Percentiles rank a stretch among this genome's conserved stretches.
These are phyloP conservation scores for Campylorhamphus procurvoides DNA, from an alignment of 2,113 vertebrate species.

Conservation along the genomic window DNA sequence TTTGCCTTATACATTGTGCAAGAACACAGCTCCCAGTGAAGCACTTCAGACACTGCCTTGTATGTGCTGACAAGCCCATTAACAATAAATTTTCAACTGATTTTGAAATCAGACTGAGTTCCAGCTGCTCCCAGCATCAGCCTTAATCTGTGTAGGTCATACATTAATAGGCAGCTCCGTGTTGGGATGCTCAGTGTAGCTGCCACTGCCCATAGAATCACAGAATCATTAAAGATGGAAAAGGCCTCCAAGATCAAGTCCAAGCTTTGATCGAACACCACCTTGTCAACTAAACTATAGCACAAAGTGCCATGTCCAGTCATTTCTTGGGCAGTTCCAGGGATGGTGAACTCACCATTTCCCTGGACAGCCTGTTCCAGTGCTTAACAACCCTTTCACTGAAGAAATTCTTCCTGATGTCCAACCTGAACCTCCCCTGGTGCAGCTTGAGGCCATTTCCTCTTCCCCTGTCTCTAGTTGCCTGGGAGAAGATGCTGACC, in stretches of 20 bases:
- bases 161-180: neutral
- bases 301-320: neutral
- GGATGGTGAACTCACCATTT: neutral
- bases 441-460: neutral
- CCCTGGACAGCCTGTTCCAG: neutral
- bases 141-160: neutral
- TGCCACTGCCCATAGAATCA: neutral
- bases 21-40: neutral
- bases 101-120: neutral
- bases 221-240: neutral
- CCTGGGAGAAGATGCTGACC: neutral
- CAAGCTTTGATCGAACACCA: neutral
- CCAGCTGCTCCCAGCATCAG: neutral
- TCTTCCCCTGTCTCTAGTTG: neutral
- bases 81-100: neutral
- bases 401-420: neutral
- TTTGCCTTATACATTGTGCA: neutral
- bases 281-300: neutral
- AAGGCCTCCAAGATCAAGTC: neutral
- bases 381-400: neutral
- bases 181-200: neutral
- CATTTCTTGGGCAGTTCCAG: neutral
- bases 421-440: neutral
- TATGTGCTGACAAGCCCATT: neutral
- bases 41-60: neutral